Percentiles rank a stretch among this genome's conserved stretches.
These are phyloP conservation scores for Cygnus buccinator DNA, from an alignment of 2,113 vertebrate genomes.

Conservation along the genomic window DNA sequence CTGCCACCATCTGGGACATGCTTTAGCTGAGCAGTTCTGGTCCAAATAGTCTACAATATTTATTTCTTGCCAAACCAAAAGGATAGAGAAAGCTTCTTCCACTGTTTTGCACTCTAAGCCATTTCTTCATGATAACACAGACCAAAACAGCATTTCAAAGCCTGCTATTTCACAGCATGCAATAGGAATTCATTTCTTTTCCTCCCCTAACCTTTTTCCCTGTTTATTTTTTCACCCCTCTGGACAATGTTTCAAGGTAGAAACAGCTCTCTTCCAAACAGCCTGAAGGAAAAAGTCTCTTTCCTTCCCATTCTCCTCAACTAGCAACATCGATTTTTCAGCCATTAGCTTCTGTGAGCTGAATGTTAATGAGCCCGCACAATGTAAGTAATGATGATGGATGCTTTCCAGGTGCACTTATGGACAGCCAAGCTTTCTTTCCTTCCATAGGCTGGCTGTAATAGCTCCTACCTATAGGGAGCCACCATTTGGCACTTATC, in stretches of 20 bases:
- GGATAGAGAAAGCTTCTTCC: not conserved
- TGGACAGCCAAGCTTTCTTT: slow-evolving; percentile 3
- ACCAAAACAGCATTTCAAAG: not conserved
- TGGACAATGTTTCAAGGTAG: not conserved
- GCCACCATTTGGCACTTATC: not conserved
- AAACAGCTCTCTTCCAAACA: not conserved
- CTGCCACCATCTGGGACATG: not conserved
- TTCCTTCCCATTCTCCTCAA: not conserved
- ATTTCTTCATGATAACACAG: not conserved
- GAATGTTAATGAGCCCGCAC: slow-evolving; percentile 3
- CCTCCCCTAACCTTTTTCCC: not conserved
- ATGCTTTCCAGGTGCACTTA: slow-evolving; percentile 21
- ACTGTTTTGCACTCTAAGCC: not conserved
- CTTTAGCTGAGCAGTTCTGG: not conserved
- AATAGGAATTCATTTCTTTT: not conserved
- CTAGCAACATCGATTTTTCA: not conserved
- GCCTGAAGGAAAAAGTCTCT: not conserved
- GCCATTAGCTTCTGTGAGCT: slow-evolving; percentile 23
- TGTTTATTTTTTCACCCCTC: not conserved
- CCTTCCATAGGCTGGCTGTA: not conserved
- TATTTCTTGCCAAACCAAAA: not conserved
- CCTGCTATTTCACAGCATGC: not conserved
- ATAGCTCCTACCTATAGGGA: not conserved
- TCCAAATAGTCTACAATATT: not conserved
- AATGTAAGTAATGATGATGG: not conserved